Evolutionary conservation across 2,113 vertebrate genomes (phyloP), one percentile per base, ranked within the genome.

Genomic region (Cyprinodon brontotheroides): DNA sequence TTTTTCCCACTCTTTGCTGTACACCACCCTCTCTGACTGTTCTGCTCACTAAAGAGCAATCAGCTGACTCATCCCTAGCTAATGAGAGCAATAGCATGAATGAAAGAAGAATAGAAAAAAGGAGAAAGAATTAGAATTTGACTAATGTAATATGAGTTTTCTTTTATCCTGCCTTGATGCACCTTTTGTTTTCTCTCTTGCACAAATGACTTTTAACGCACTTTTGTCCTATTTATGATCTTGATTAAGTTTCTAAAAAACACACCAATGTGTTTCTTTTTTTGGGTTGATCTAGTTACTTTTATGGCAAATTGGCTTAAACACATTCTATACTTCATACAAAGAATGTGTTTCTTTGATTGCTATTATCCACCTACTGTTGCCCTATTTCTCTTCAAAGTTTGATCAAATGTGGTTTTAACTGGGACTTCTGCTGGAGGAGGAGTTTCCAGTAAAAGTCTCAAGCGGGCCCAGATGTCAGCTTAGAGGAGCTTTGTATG

Each of bases 401-500:
- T 87, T 82, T 87, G 77, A 74, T 70, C 78, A 82, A 87, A 84
- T 67, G 61, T 61, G 45, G 75, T 75, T 83, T 88, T 74, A 69
- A 81, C 78, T 87, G 77, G 66, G 81, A 82, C 83, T 85, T 82
- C 75, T 77, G 74, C 85, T 89, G 68, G 75, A 87, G 82, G 81
- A 82, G 62, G 60, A 70, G 74, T 86, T 89, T 92, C 88, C 85
- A 87, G 72, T 85, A 92, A 92, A 89, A 88, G 83, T 83, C 82
- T 83, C 82, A 77, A 76, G 72, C 85, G 80, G 88, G 87, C 90
- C 91, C 89, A 86, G 86, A 92, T 92, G 89, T 92, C 88, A 79
- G 88, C 88, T 91, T 86, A 89, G 87, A 75, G 79, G 72, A 89
- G 84, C 87, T 92, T 91, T 90, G 87, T 88, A 91, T 91, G 87